Percentiles rank a stretch among this genome's conserved stretches.
These are phyloP conservation scores for Phaethon lepturus DNA, from an alignment of 2,113 vertebrate species.

Conservation along the genomic window DNA sequence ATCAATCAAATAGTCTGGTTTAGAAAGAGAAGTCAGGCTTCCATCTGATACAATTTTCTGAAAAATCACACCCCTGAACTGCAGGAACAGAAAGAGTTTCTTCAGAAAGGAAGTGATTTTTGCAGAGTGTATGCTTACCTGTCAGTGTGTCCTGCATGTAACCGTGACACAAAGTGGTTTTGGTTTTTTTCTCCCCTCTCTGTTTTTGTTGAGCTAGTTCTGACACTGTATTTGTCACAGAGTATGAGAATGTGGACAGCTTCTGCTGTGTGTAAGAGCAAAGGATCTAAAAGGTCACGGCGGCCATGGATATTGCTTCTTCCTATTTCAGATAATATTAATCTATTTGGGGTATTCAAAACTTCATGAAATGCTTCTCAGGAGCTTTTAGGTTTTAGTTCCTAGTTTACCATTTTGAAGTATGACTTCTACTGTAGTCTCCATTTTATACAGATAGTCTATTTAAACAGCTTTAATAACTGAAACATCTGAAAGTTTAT, in stretches of 20 bases:
- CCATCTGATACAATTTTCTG: background rate
- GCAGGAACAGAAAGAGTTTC: background rate
- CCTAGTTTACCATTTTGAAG: background rate
- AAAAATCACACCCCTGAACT: background rate
- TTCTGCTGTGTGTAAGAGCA: background rate
- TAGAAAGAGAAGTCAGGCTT: background rate
- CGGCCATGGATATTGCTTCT: background rate
- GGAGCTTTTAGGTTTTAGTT: background rate
- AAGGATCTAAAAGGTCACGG: background rate
- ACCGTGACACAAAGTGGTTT: background rate
- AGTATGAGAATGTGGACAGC: background rate
- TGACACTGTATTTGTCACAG: background rate
- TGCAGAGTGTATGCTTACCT: background rate
- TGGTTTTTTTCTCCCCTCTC: accelerated
- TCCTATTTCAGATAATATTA: background rate
- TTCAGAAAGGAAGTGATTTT: background rate
- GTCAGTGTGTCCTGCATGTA: background rate
- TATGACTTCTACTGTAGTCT: background rate
- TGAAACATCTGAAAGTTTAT: background rate
- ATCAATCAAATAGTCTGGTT: background rate
- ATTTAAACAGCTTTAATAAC: background rate
- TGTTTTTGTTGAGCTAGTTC: background rate
- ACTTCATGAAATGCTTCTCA: background rate
- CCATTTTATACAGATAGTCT: background rate
- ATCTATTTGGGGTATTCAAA: background rate